Conservation (phyloP, 30 jellyfish, hydroid and myxozoan genomes). For the Phacellophora camtschatica region DNA sequence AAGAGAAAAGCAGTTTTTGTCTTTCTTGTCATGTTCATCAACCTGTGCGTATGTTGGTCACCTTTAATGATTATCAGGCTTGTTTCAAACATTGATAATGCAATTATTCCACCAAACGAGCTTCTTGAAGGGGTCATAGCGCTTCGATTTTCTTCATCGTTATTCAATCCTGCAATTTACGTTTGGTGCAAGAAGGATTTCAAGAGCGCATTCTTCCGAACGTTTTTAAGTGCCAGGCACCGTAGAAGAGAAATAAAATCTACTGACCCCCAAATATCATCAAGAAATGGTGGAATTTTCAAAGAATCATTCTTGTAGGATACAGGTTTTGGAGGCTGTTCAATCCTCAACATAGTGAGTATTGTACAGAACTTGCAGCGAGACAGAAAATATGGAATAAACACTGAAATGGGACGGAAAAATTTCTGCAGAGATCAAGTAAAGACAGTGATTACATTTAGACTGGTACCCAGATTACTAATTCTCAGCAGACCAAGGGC, state of each 20-base stretch:
- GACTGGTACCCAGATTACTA: too few relatives aligned
- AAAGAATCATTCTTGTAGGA: too few relatives aligned
- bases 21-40: conserved; percentile 45
- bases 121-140: conserved; percentile 35
- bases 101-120: neutral
- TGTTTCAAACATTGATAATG: conserved; percentile 22
- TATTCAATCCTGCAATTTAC: conserved; percentile 49
- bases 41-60: conserved; percentile 65
- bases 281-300: neutral
- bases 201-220: conserved; percentile 31
- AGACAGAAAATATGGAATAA: too few relatives aligned
- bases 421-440: too few relatives aligned
- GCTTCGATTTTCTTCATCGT: conserved; percentile 58
- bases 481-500: too few relatives aligned
- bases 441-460: too few relatives aligned
- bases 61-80: conserved; percentile 52
- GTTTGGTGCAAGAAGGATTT: conserved; percentile 73
- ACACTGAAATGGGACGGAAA: too few relatives aligned
- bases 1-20: conserved; percentile 39
- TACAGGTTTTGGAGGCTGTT: too few relatives aligned
- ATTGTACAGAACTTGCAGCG: too few relatives aligned
- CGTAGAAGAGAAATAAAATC: neutral
- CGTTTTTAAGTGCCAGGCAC: neutral
- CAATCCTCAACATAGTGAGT: too few relatives aligned
- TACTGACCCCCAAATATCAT: neutral